Evolutionary conservation across 53 echinoderm and acorn worm genomes (phyloP).

Genomic region (Zoroaster sp.): DNA sequence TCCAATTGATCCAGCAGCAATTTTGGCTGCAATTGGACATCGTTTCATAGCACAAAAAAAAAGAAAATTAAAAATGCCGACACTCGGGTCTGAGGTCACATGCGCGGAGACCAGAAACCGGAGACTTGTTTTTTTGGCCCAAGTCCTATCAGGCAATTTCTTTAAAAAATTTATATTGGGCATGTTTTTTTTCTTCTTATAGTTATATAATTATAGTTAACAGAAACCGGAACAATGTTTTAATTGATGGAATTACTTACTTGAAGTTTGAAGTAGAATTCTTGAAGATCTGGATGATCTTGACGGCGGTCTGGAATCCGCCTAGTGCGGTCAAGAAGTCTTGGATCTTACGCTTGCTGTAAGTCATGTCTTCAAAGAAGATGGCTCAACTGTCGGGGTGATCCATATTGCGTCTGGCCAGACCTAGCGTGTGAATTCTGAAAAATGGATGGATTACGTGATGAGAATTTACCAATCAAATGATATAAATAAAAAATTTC

Average conservation of each 20-base stretch:
- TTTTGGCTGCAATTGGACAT: too few species aligned
- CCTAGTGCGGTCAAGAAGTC: slow-evolving; percentile 88
- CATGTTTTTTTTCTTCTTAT: neutral
- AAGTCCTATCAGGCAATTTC: neutral
- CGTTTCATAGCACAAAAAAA: too few species aligned
- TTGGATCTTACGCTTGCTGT: slow-evolving; percentile 92
- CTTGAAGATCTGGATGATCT: slow-evolving; percentile 71
- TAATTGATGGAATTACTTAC: too few species aligned
- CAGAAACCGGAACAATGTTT: too few species aligned
- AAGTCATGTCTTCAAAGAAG: slow-evolving; percentile 94
- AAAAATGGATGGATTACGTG: neutral
- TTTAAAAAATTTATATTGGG: neutral
- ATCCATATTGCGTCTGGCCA: slow-evolving; percentile 67
- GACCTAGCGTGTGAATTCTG: slow-evolving; percentile 93
- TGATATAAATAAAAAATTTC: neutral
- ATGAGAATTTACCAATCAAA: neutral
- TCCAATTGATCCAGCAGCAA: too few species aligned
- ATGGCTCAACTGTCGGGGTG: slow-evolving; percentile 96
- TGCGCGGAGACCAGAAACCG: neutral
- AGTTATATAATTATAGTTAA: neutral
- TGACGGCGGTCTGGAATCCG: slow-evolving; percentile 78
- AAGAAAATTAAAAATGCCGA: too few species aligned
- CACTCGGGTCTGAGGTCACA: too few species aligned
- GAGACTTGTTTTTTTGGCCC: neutral
- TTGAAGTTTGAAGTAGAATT: slow-evolving; percentile 66